A percentile compares a stretch with the other conserved stretches of the same genome.
Evolutionary conservation across 2,113 vertebrate genomes (phyloP).

Genomic region (Centrocercus urophasianus): DNA sequence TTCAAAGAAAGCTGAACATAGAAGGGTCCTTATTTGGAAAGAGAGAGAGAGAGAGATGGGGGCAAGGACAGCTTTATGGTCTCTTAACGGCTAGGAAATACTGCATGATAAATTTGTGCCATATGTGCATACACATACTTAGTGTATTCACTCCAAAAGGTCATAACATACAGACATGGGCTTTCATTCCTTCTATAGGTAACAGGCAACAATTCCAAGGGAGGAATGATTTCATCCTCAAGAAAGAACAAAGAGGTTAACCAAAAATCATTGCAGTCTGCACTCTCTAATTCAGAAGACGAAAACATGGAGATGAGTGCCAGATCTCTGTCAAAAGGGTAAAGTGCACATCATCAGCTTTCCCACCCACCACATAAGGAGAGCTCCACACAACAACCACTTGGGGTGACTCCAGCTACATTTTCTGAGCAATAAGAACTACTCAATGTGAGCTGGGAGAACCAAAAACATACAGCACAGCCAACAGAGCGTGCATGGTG

Average conservation of each 20-base stretch:
- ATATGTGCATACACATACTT: not conserved
- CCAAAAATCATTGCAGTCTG: not conserved
- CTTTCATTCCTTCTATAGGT: not conserved
- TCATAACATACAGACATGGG: not conserved
- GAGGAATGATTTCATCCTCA: not conserved
- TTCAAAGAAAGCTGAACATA: not conserved
- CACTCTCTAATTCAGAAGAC: not conserved
- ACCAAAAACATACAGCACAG: not conserved
- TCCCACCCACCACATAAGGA: not conserved
- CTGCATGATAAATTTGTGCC: rapidly evolving
- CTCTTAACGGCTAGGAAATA: not conserved
- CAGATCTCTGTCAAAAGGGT: not conserved
- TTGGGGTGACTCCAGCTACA: not conserved
- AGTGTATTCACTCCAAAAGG: not conserved
- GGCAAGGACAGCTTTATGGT: not conserved
- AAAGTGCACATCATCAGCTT: not conserved
- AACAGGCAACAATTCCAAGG: not conserved
- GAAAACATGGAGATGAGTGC: not conserved
- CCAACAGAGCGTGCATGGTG: not conserved
- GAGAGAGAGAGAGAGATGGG: not conserved
- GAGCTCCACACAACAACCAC: not conserved
- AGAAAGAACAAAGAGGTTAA: not conserved
- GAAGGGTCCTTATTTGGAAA: not conserved
- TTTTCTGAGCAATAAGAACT: not conserved
- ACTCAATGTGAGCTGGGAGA: not conserved